Conservation (phyloP, 2,888 invertebrate species). For the Parnassius orleans region DNA sequence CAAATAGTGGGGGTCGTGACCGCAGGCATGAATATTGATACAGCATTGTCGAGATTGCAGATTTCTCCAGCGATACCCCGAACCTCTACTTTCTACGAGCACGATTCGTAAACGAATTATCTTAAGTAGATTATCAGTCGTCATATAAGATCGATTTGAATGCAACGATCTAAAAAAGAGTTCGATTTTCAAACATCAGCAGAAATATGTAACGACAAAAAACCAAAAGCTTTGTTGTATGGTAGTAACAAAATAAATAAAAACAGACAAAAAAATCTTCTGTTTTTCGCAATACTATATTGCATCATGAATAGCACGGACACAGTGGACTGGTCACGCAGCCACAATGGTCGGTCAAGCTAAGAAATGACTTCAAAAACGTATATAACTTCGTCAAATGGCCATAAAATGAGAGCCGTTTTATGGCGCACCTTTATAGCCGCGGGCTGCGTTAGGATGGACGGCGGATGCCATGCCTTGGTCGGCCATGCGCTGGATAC, state of each 20-base stretch:
- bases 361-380: slow-evolving; percentile 74
- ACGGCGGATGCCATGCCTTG: slow-evolving; percentile 55
- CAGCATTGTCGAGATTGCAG: slow-evolving; percentile 75
- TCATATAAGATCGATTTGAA: slow-evolving; percentile 49
- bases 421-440: slow-evolving; percentile 76
- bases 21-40: slow-evolving; percentile 79
- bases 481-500: slow-evolving; percentile 36
- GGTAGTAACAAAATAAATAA: slow-evolving; percentile 33
- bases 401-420: slow-evolving; percentile 76
- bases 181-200: slow-evolving; percentile 19
- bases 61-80: slow-evolving; percentile 65
- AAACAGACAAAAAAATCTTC: slow-evolving; percentile 34
- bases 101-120: slow-evolving; percentile 71
- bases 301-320: slow-evolving; percentile 57
- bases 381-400: slow-evolving; percentile 78
- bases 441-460: slow-evolving; percentile 66
- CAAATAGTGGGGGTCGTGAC: slow-evolving; percentile 77
- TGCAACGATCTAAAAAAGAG: slow-evolving; percentile 3
- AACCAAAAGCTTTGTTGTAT: slow-evolving; percentile 22
- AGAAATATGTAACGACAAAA: slow-evolving; percentile 27
- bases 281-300: slow-evolving; percentile 49
- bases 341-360: slow-evolving; percentile 64
- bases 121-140: slow-evolving; percentile 59
- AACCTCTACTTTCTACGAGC: slow-evolving; percentile 63
- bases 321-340: slow-evolving; percentile 58